A percentile compares a stretch with the other conserved stretches of the same genome.
Conservation (phyloP, 1,140 invertebrate genomes). For the Scaptodrosophila lebanonensis region DNA sequence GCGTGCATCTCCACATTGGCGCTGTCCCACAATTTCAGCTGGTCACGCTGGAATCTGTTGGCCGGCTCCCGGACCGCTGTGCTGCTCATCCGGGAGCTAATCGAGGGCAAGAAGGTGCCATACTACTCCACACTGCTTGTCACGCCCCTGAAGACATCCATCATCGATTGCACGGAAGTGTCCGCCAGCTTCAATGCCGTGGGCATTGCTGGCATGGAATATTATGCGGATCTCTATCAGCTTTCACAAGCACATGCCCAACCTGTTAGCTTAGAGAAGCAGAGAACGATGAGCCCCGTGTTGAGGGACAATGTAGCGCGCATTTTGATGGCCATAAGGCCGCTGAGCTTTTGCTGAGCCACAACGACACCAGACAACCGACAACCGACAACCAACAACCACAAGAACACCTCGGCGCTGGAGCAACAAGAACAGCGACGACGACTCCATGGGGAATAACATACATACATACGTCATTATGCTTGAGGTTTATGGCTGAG, state of each 20-base stretch:
- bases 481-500: no score
- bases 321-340: conserved; percentile 66
- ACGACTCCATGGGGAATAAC: no score
- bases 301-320: conserved; percentile 68
- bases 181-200: conserved; percentile 82
- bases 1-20: conserved; percentile 88
- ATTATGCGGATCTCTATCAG: conserved; percentile 84
- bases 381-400: no score
- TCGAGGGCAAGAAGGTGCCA: conserved; percentile 80
- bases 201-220: conserved; percentile 80
- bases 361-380: neutral
- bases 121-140: conserved; percentile 81
- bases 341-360: conserved; percentile 66
- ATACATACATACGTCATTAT: no score
- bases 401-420: no score
- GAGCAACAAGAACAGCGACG: no score
- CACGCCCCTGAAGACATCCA: conserved; percentile 80
- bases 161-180: conserved; percentile 85
- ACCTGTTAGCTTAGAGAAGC: conserved; percentile 61
- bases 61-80: conserved; percentile 83
- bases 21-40: conserved; percentile 88
- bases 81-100: conserved; percentile 84
- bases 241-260: conserved; percentile 77
- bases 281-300: conserved; percentile 63
- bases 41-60: conserved; percentile 91